Percentiles rank a stretch among this genome's conserved stretches.
These are phyloP conservation scores for Pangasius djambal DNA, from an alignment of 2,797 vertebrate genomes.

Conservation along the genomic window DNA sequence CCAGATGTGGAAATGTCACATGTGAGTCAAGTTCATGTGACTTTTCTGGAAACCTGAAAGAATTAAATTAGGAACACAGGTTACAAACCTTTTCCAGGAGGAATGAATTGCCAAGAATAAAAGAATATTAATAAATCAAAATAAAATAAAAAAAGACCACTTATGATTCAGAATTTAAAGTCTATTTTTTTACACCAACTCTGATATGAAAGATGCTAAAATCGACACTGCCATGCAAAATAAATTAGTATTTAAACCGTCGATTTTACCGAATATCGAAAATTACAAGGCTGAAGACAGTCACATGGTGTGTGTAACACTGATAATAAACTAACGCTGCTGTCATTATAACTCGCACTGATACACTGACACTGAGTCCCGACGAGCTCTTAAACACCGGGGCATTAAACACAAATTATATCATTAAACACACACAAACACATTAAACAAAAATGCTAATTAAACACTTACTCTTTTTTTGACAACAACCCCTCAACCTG, in stretches of 20 bases:
- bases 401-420: not conserved
- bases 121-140: not conserved
- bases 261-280: not conserved
- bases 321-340: not conserved
- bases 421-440: not conserved
- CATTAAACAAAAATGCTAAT: not conserved
- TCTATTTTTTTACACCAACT: not conserved
- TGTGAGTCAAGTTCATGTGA: not conserved
- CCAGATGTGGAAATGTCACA: not conserved
- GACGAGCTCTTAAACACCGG: not conserved
- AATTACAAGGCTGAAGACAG: not conserved
- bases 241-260: not conserved
- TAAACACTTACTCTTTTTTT: not conserved
- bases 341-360: not conserved
- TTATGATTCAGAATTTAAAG: not conserved
- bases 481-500: not conserved
- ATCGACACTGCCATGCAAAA: not conserved
- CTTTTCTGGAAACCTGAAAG: not conserved
- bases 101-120: not conserved
- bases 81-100: not conserved
- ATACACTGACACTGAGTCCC: not conserved
- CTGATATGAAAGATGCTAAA: not conserved
- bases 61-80: not conserved
- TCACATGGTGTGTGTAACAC: not conserved
- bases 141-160: not conserved